Evolutionary conservation across 2,113 vertebrate genomes (phyloP), one percentile per base, ranked within the genome.

Genomic region (Nerophis ophidion): DNA sequence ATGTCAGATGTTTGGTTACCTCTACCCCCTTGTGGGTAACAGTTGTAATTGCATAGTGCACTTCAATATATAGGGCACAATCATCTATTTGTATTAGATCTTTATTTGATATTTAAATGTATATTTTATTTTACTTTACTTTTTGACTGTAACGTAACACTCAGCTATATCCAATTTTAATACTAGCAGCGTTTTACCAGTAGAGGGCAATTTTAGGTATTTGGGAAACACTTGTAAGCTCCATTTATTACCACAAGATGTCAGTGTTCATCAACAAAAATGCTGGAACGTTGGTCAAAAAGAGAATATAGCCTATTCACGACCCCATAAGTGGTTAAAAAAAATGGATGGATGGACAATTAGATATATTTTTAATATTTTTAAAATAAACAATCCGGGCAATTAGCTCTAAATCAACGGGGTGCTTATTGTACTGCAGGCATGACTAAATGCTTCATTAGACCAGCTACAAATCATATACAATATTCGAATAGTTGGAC

Each of bases 11-110:
- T 64, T 63, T 79, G 59, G 59, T 46, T 60, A 56, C 40, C 53
- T 75, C 57, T 57, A 57, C 82, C 78, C 69, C 65, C 78, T 76
- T 51, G 81, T 81, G 84, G 75, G 13, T n/a, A 59, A 52, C 40
- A 55, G 7, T 33, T 48, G 68, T 40, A 40, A 40, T 9, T 56
- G 36, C 36, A 54, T 8, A 12, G 15, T 38, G 5, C 15, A 53
- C 33, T 38, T 26, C 3, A 26, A 40, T 40, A 3, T 3, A 9
- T 8, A 40, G 38, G 8, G 7, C 10, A 8, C 38, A 9, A 40
- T 40, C 10, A 40, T 40, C 10, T 40, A 8, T 40, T 8, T 8
- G 9, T 40, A 40, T 8, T 8, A 10, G 38, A 9, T 40, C 7
- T 8, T 40, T 40, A 8, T 40, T 9, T 38, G 36, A 6, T 40